Conservation (phyloP, 2,888 invertebrate species). For the Netelia fuscicornis region DNA sequence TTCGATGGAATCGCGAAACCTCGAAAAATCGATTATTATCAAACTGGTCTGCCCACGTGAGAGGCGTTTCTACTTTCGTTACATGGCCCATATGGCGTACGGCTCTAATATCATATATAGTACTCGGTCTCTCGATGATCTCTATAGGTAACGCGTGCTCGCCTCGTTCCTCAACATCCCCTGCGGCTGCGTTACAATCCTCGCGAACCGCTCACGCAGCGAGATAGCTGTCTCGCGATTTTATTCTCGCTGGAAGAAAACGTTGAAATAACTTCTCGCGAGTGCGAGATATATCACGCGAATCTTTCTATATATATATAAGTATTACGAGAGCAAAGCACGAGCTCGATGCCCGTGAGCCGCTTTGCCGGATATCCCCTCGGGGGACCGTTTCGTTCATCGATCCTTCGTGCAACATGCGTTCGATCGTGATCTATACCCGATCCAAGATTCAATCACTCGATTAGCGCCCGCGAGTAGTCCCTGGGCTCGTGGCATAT, state of each 20-base stretch:
- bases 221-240: background rate
- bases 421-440: conserved; percentile 46
- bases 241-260: background rate
- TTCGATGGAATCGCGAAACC: too few species aligned
- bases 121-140: conserved; percentile 1
- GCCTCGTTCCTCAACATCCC: background rate
- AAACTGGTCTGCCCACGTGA: background rate
- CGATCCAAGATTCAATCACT: conserved; percentile 34
- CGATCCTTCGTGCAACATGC: conserved; percentile 38
- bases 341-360: conserved; percentile 64
- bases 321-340: conserved; percentile 20
- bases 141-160: conserved; percentile 27
- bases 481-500: conserved; percentile 1
- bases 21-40: background rate
- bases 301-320: background rate
- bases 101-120: background rate
- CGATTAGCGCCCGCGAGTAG: conserved; percentile 46
- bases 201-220: background rate
- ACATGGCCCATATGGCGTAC: background rate
- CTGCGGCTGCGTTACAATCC: background rate
- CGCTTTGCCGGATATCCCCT: conserved; percentile 64
- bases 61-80: background rate
- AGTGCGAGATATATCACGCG: background rate
- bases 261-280: conserved; percentile 4
- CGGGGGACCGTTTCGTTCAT: conserved; percentile 61